Evolutionary conservation across 1,140 invertebrate species (phyloP).

Genomic region (Octopus sinensis): DNA sequence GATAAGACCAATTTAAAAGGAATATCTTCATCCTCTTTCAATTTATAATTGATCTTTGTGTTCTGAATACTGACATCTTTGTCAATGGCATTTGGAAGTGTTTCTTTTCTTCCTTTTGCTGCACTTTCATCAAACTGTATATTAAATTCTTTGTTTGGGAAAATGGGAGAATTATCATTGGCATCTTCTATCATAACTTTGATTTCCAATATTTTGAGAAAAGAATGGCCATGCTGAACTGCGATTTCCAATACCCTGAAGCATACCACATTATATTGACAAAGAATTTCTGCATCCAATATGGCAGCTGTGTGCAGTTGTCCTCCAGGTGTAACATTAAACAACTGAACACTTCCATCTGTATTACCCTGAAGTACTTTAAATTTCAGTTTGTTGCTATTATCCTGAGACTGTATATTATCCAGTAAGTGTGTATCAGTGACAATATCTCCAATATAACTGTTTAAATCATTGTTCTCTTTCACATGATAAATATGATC

Average conservation of each 20-base stretch:
- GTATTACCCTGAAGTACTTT: neutral
- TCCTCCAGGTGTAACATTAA: neutral
- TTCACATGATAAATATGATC: neutral
- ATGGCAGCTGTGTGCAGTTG: neutral
- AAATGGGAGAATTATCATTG: slow-evolving; percentile 89
- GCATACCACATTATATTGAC: neutral
- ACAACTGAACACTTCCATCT: neutral
- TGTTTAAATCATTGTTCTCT: neutral
- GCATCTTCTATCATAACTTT: slow-evolving; percentile 65
- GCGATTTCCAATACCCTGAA: neutral
- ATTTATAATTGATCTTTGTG: slow-evolving; percentile 39
- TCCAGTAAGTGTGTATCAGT: neutral
- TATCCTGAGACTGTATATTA: neutral
- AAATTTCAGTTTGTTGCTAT: neutral
- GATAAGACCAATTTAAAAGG: slow-evolving; percentile 36
- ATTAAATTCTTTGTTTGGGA: slow-evolving; percentile 55
- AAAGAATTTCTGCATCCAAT: neutral
- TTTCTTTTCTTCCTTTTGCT: slow-evolving; percentile 64
- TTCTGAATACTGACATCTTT: slow-evolving; percentile 65
- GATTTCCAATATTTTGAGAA: slow-evolving; percentile 19
- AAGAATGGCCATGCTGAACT: neutral
- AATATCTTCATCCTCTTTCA: slow-evolving; percentile 42
- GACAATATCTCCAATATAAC: neutral
- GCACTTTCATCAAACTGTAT: slow-evolving; percentile 56
- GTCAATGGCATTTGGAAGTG: slow-evolving; percentile 59